Conservation (phyloP, 2,113 vertebrate species). For the Eptesicus fuscus region DNA sequence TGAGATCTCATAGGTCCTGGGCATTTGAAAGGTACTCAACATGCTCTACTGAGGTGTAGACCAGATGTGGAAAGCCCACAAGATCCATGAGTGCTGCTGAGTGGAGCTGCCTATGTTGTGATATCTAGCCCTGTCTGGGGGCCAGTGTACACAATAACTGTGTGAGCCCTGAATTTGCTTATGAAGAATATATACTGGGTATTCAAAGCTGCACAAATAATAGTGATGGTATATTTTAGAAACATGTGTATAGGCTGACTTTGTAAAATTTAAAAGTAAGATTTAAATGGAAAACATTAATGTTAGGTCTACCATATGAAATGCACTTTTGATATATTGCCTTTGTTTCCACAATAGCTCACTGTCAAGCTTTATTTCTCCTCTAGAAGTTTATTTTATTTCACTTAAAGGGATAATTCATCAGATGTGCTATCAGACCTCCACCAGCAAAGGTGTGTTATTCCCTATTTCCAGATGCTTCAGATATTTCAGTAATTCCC, state of each 20-base stretch:
- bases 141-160: not conserved
- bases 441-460: not conserved
- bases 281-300: not conserved
- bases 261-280: not conserved
- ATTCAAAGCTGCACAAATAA: not conserved
- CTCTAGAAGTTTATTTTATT: not conserved
- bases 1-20: not conserved
- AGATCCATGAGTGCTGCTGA: not conserved
- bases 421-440: not conserved
- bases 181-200: not conserved
- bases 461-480: not conserved
- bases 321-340: not conserved
- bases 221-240: not conserved
- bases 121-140: not conserved
- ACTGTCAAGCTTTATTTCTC: not conserved
- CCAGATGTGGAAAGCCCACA: not conserved
- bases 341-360: not conserved
- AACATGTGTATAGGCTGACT: not conserved
- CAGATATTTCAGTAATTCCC: not conserved
- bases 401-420: not conserved
- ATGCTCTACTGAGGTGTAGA: not conserved
- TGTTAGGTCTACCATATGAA: not conserved
- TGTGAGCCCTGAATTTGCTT: not conserved
- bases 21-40: slow-evolving; percentile 38
- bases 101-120: not conserved